Evolutionary conservation across 2,888 invertebrate species (phyloP).

Genomic region (Diogma glabrata): DNA sequence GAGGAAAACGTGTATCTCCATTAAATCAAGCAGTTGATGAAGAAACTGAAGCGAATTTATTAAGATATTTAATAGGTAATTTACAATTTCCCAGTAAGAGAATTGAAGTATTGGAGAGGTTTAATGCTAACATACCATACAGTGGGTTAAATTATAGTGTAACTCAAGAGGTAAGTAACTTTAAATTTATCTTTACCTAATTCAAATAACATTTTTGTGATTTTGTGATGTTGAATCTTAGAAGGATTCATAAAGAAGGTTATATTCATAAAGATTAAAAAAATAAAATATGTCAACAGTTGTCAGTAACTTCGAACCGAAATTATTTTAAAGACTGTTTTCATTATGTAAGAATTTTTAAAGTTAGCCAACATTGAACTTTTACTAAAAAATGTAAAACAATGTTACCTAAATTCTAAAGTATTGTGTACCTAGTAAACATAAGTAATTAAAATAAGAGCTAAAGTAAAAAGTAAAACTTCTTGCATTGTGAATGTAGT

Average conservation of each 20-base stretch:
- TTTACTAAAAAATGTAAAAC: no score
- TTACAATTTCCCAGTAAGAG: slow-evolving; percentile 41
- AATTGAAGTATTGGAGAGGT: slow-evolving; percentile 77
- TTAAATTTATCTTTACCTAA: no score
- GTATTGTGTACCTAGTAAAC: no score
- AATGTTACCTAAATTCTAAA: no score
- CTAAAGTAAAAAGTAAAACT: no score
- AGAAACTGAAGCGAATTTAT: slow-evolving; percentile 85
- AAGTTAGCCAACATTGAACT: no score
- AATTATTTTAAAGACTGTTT: slow-evolving; percentile 8
- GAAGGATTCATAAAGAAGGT: no score
- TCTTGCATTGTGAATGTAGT: no score
- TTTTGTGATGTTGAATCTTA: background rate
- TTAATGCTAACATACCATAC: slow-evolving; percentile 96
- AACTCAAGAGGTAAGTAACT: slow-evolving; percentile 92
- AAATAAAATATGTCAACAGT: no score
- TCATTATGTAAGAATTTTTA: no score
- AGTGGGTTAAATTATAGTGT: slow-evolving; percentile 93
- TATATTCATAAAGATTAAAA: no score
- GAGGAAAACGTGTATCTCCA: slow-evolving; percentile 83
- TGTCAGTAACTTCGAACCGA: slow-evolving; percentile 15
- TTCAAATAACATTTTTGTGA: slow-evolving; percentile 12
- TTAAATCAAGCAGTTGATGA: slow-evolving; percentile 85
- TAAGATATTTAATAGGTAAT: slow-evolving; percentile 45
- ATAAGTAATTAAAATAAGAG: no score